Evolutionary conservation across 1,140 invertebrate species (phyloP), one percentile per base, ranked within the genome.

Genomic region (Mercenaria mercenaria): DNA sequence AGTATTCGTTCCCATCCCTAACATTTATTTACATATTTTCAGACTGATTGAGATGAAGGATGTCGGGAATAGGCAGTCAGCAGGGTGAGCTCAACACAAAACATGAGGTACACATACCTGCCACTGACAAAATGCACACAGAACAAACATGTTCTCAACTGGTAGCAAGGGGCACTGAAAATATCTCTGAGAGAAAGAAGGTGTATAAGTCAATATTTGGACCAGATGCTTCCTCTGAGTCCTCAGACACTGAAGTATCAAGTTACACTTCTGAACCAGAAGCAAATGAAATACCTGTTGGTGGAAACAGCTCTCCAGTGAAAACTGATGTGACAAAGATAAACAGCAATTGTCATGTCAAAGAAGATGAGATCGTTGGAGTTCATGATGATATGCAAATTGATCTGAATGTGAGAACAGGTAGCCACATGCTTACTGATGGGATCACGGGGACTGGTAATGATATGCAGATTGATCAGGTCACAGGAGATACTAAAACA

Each of bases 161-260:
- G 15, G 15, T 15, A 15, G 6, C 43, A 39, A 72, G 39, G 8
- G 34, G 18, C 4, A 67, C 3, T 67, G 61, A 11, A 32, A 18
- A 67, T 32, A 37, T 32, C 1, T 67, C 37, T 4, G 47, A 80
- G n/a, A 82, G 56, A 41, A 82, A 82, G 39, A 67, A 47, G 32
- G 82, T 85, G n/a, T 85, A 74, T 52, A 32, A 43, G 8, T 85
- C 82, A 0, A 72, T 85, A 50, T 85, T 85, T 85, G 43, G 61
- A 13, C 43, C 61, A 52, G 26, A 72, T 4, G 39, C 47, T 11
- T 26, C 26, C 2, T 85, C 82, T 2, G 74, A 79, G 3, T 79
- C 52, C 23, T 79, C 74, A 47, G 43, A 52, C 41, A 79, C 67
- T 29, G 32, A 39, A 4, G 34, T 39, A 23, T 41, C 67, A 37